Base-by-base conservation (phyloP, 2,797 vertebrate species). In the Lates japonicus region DNA sequence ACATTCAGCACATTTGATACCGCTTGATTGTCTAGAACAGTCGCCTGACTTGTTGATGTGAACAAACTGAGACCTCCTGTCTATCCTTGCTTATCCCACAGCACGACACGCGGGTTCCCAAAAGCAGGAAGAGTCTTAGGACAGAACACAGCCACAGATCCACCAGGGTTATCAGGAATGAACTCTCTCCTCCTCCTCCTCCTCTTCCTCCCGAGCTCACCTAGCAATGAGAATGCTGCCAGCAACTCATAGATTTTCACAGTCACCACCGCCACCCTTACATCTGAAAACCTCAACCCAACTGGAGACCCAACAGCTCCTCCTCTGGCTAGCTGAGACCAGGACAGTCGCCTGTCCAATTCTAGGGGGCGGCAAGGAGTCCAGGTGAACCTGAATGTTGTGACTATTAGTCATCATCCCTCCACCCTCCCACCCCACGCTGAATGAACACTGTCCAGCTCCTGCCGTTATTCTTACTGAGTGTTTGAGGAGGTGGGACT, bases 31-130 rank as follows among this genome's bases (percentile, higher is more conserved):
- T 46, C 55, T 35, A 60, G 16, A 63, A 29, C 22, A 39, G 17
- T 68, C 11, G 4, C 44, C 29, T 44, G 8, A 58, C n/a, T 85
- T n/a, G n/a, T n/a, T n/a, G n/a, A n/a, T n/a, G n/a, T 42, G 35
- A 66, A 25, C 67, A 54, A 1, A 7, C 42, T 41, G 16, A 66
- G 52, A 41, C 68, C 20, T 25, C n/a, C 31, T 57, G 22, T 55
- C 60, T 9, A 3, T 82, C 19, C 20, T 31, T 22, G 3, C 66
- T n/a, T 69, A 25, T n/a, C 55, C 78, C 17, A 44, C 93, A 99
- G 98, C 98, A 99, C 1, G 98, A 99, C 91, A 98, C 98, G 1
- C 99, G 98, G n/a, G n/a, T n/a, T n/a, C n/a, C n/a, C n/a, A n/a
- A n/a, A n/a, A n/a, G 98, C 95, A 96, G 98, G 90, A 99, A 99